Evolutionary conservation across 1,140 invertebrate species (phyloP).

Genomic region (Anastrepha obliqua): DNA sequence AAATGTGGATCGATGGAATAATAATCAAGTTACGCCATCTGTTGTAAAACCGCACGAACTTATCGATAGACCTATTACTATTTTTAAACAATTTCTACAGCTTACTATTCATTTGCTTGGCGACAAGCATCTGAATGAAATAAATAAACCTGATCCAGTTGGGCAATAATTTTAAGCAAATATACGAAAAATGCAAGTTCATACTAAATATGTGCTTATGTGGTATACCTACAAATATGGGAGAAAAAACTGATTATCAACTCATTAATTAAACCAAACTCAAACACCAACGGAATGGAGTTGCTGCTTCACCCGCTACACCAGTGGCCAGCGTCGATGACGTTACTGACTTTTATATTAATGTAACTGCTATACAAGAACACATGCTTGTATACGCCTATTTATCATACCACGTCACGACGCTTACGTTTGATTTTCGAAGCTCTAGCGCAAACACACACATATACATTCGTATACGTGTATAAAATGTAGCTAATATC

Average conservation of each 20-base stretch:
- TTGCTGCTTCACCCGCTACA: background rate
- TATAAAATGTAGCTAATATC: background rate
- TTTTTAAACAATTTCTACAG: background rate
- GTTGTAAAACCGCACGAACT: too few species aligned
- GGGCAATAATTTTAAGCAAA: background rate
- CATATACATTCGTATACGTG: too few species aligned
- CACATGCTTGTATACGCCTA: background rate
- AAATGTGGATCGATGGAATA: too few species aligned
- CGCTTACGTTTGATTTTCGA: conserved; percentile 4
- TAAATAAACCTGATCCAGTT: background rate
- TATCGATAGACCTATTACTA: too few species aligned
- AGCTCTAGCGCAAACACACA: background rate
- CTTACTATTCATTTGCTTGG: background rate
- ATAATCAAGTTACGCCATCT: too few species aligned
- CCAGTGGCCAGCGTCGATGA: background rate
- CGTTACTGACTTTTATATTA: background rate
- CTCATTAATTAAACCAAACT: background rate
- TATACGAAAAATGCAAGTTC: background rate
- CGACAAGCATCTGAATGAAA: background rate
- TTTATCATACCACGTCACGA: background rate
- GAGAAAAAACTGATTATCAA: background rate
- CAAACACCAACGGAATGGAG: background rate
- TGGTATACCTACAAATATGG: background rate
- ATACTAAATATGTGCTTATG: background rate
- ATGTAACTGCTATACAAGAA: background rate